Conservation (phyloP, 2,113 vertebrate species). For the Etheostoma spectabile region DNA sequence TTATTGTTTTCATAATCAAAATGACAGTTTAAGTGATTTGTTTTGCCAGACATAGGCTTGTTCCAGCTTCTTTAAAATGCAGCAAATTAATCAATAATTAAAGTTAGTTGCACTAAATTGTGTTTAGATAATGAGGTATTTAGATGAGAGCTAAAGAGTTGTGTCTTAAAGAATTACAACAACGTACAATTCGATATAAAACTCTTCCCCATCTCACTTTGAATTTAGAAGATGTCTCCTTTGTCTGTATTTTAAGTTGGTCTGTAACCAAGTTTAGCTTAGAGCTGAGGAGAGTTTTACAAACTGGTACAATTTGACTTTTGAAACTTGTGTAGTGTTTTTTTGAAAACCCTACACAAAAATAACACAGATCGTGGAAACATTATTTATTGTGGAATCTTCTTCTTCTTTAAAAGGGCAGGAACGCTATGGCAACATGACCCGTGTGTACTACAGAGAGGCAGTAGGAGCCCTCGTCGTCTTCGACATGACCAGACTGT, state of each 20-base stretch:
- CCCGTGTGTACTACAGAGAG: conserved; percentile 88
- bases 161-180: background rate
- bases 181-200: background rate
- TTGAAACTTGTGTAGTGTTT: too few relatives aligned
- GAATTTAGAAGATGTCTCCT: background rate
- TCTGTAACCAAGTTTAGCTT: background rate
- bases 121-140: background rate
- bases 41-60: background rate
- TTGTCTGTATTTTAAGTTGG: background rate
- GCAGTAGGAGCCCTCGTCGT: conserved; percentile 87
- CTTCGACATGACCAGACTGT: conserved; percentile 86
- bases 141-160: background rate
- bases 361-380: background rate
- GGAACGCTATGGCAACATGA: conserved; percentile 89
- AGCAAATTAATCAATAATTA: background rate
- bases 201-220: background rate
- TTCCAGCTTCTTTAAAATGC: background rate
- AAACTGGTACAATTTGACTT: background rate
- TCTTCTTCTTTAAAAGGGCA: conserved; percentile 77
- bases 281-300: too few relatives aligned
- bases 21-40: background rate
- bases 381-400: background rate
- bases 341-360: background rate
- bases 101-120: background rate
- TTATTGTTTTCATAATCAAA: too few relatives aligned